A percentile compares a stretch with the other conserved stretches of the same genome.
Conservation (phyloP, 2,113 vertebrate genomes). For the Psittacus erithacus region DNA sequence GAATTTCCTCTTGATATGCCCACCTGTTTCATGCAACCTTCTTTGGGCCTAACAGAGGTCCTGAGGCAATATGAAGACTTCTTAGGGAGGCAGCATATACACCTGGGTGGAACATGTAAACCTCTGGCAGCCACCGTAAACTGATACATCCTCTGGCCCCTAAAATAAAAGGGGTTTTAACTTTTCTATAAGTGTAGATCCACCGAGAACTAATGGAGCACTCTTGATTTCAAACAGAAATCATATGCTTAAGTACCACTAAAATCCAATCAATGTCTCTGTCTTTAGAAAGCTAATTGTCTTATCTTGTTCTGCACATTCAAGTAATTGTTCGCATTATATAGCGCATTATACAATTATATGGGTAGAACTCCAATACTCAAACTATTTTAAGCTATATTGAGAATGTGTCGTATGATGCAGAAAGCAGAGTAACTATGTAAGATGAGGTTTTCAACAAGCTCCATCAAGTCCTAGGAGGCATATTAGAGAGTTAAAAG, state of each 20-base stretch:
- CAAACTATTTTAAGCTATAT: not conserved
- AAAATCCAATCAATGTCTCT: not conserved
- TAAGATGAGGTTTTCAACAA: slow-evolving; percentile 22
- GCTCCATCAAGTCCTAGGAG: slow-evolving; percentile 9
- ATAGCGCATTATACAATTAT: not conserved
- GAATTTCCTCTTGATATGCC: not conserved
- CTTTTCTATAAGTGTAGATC: not conserved
- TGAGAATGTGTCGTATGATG: not conserved
- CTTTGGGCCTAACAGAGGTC: not conserved
- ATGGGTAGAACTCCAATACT: not conserved
- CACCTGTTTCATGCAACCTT: not conserved
- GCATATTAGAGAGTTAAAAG: not conserved
- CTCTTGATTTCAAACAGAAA: not conserved
- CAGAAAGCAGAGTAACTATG: not conserved
- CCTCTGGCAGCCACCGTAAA: not conserved
- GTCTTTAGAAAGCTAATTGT: not conserved
- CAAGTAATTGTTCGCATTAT: not conserved
- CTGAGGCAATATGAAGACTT: not conserved
- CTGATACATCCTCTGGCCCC: not conserved
- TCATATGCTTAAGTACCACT: not conserved
- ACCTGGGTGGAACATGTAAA: not conserved
- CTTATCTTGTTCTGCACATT: not conserved
- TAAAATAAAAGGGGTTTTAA: not conserved
- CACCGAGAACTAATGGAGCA: not conserved
- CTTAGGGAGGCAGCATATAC: not conserved